Base-by-base conservation (phyloP, 2,888 invertebrate genomes). In the Chrysopilus asiliformis region DNA sequence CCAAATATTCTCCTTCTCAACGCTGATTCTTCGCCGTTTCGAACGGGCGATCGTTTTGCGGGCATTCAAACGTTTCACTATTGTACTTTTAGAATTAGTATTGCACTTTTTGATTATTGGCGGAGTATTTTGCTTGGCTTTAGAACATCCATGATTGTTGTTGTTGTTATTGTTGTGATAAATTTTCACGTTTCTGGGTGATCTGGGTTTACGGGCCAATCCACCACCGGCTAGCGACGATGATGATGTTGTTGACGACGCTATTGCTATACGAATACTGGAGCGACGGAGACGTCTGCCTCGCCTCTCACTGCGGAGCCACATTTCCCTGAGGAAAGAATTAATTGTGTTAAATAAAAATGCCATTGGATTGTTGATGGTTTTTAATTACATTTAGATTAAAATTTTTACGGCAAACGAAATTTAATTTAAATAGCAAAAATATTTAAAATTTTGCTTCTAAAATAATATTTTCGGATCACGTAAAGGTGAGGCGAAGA, bases 301-400 rank as follows among this genome's bases (percentile, higher is more conserved):
- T 55, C 72, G 68, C 55, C 73, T 72, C 51, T 75, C 73, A 59
- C 76, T 76, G 60, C 77, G 70, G 57, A 76, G 64, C 71, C 76
- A 76, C 76, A 76, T 76, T 40, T 46, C 24, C 22, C 56, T 25
- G 14, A 33, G n/a, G 4, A 28, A n/a, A n/a, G n/a, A n/a, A n/a
- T n/a, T n/a, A n/a, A n/a, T n/a, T n/a, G n/a, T n/a, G n/a, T n/a
- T n/a, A n/a, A n/a, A n/a, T n/a, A n/a, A n/a, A n/a, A n/a, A n/a
- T n/a, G n/a, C n/a, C n/a, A n/a, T n/a, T n/a, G n/a, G n/a, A n/a
- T n/a, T n/a, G n/a, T n/a, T n/a, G n/a, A n/a, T n/a, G n/a, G n/a
- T n/a, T n/a, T n/a, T n/a, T n/a, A n/a, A n/a, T n/a, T n/a, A n/a
- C n/a, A n/a, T n/a, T n/a, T n/a, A n/a, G n/a, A n/a, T n/a, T n/a